These are phyloP conservation scores for Chroicocephalus ridibundus DNA, from an alignment of 2,113 vertebrate genomes.

Conservation along the genomic window DNA sequence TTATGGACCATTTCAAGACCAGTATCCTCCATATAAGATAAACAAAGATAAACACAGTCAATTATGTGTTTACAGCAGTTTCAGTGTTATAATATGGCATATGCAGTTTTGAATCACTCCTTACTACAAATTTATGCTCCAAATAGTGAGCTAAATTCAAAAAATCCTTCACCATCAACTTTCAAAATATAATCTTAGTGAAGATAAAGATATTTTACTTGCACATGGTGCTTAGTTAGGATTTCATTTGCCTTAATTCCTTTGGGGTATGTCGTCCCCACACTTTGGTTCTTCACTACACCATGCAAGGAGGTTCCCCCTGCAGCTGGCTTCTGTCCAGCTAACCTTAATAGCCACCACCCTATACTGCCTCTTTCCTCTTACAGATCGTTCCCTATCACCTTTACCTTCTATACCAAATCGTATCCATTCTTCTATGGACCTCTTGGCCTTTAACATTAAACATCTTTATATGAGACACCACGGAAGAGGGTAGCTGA, in stretches of 20 bases:
- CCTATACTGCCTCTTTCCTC: background rate
- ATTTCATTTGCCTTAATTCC: background rate
- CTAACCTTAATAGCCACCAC: background rate
- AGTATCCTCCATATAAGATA: background rate
- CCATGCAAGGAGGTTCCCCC: background rate
- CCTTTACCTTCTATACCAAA: background rate
- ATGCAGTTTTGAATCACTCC: background rate
- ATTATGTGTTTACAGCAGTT: background rate
- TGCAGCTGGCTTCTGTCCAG: background rate
- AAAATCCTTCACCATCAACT: background rate
- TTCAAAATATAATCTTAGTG: background rate
- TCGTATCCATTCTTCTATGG: background rate
- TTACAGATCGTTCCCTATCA: background rate
- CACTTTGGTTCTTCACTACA: background rate
- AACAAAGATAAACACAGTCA: background rate
- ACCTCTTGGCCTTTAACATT: background rate
- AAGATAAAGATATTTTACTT: background rate
- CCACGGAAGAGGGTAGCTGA: background rate
- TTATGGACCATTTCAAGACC: background rate
- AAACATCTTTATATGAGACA: background rate
- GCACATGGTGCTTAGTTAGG: background rate
- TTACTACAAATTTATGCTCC: background rate
- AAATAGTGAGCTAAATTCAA: background rate
- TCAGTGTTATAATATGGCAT: background rate
- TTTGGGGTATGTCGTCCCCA: background rate